Conservation (phyloP, 2,113 vertebrate genomes). For the Arvicanthis niloticus region DNA sequence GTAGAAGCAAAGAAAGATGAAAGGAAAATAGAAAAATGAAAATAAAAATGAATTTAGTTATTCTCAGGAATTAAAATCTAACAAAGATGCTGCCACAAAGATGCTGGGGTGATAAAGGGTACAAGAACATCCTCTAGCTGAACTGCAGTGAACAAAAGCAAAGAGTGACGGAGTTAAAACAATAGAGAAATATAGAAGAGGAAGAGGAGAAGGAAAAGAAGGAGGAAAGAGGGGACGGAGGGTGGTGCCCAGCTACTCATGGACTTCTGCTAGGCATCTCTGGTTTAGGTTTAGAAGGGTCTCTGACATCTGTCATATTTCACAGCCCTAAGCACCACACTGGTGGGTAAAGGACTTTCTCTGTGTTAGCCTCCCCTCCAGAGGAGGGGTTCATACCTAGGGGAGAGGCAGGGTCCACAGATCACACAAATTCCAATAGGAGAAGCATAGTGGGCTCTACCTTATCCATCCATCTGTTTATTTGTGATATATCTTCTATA, state of each 20-base stretch:
- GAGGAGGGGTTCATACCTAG: neutral
- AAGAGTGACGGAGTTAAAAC: neutral
- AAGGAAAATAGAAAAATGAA: neutral
- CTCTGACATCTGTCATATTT: neutral
- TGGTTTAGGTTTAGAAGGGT: conserved; percentile 15
- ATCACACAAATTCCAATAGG: neutral
- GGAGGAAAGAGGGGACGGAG: neutral
- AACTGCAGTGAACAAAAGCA: neutral
- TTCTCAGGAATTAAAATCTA: neutral
- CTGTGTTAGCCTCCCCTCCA: neutral
- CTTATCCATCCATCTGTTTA: neutral
- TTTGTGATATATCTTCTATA: neutral
- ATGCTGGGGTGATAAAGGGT: neutral
- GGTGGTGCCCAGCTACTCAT: no score
- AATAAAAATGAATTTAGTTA: neutral
- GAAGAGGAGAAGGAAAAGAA: neutral
- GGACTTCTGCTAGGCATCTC: neutral
- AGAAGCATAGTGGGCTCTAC: neutral
- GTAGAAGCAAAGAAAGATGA: no score
- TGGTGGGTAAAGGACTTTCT: neutral
- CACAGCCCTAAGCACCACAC: neutral
- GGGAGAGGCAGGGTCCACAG: neutral
- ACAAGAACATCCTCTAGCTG: neutral
- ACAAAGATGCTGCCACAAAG: neutral
- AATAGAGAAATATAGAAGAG: neutral